phyloP scores from a whole-genome alignment of 2,797 vertebrate species.

The Clarias platycephalus region DNA sequence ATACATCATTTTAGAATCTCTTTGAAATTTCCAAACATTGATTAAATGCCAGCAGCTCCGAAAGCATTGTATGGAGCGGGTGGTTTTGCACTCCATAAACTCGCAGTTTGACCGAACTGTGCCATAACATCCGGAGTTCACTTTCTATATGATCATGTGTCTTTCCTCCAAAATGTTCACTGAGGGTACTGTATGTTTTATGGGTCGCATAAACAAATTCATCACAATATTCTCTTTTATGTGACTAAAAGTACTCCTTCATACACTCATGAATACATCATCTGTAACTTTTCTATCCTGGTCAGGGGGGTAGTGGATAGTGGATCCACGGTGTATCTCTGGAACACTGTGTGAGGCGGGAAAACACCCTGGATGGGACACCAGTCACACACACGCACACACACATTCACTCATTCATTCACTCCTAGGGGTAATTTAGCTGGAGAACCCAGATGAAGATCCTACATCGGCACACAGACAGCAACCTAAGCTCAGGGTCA shows the following conservation, averaged over 20 bases:
- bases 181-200: neutral
- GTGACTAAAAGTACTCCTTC: neutral
- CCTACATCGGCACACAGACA: neutral
- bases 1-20: slow-evolving; percentile 52
- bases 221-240: neutral
- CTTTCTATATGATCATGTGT: slow-evolving; percentile 42
- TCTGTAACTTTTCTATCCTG: neutral
- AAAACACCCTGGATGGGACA: neutral
- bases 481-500: neutral
- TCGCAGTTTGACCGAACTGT: slow-evolving; percentile 58
- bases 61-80: slow-evolving; percentile 63
- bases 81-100: slow-evolving; percentile 73
- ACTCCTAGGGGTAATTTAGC: neutral
- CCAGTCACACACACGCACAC: neutral
- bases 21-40: slow-evolving; percentile 60
- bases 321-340: neutral
- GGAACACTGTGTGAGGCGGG: neutral
- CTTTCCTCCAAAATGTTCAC: neutral
- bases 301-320: neutral
- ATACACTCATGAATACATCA: neutral
- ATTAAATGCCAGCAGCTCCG: slow-evolving; percentile 56
- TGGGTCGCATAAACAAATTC: neutral
- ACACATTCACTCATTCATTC: neutral
- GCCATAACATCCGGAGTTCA: slow-evolving; percentile 59
- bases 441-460: neutral